Evolutionary conservation across 1,140 invertebrate genomes (phyloP).

Genomic region (Octopus sinensis): DNA sequence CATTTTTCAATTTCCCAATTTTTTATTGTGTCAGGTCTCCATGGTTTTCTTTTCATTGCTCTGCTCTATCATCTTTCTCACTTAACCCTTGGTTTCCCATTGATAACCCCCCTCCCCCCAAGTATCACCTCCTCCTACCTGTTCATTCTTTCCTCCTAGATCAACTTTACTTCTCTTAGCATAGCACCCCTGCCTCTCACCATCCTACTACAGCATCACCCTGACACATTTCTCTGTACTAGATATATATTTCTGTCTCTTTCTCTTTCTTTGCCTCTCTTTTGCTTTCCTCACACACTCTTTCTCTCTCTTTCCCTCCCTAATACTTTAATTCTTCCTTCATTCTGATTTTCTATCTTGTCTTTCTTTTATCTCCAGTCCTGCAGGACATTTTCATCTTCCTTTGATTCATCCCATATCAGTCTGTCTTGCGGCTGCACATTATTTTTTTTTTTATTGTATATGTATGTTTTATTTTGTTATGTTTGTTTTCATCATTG

Average conservation of each 20-base stretch:
- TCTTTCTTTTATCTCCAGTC: too few relatives aligned
- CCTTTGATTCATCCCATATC: too few relatives aligned
- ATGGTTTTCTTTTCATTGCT: neutral
- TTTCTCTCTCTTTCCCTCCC: neutral
- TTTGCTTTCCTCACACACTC: neutral
- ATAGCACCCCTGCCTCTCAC: neutral
- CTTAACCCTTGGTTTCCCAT: neutral
- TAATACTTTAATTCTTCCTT: neutral
- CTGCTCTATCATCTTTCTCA: neutral
- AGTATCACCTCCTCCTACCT: neutral
- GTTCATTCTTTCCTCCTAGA: neutral
- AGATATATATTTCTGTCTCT: neutral
- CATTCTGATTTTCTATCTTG: neutral
- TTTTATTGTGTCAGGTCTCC: too few relatives aligned
- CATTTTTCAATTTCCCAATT: too few relatives aligned
- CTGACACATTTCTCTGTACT: neutral
- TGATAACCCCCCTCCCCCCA: neutral
- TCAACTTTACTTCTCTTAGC: neutral
- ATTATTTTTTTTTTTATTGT: too few relatives aligned
- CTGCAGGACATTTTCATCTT: too few relatives aligned
- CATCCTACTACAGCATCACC: neutral
- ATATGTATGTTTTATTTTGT: too few relatives aligned
- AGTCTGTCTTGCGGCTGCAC: too few relatives aligned
- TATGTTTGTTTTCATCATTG: too few relatives aligned
- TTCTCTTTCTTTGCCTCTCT: neutral